Evolutionary conservation across 2,113 vertebrate species (phyloP).

Genomic region (Azemiops feae): DNA sequence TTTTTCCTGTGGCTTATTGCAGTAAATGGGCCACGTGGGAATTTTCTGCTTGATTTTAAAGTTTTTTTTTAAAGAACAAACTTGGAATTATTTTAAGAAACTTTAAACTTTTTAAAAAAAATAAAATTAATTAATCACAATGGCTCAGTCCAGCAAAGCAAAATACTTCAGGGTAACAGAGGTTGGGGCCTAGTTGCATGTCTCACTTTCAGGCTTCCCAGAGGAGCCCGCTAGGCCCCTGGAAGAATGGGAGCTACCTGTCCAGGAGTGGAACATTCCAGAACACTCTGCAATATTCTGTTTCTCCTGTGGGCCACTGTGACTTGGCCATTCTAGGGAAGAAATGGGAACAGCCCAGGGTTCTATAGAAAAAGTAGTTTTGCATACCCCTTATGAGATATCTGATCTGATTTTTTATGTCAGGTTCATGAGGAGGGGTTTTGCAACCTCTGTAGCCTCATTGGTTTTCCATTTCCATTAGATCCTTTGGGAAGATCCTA

Average conservation of each 20-base stretch:
- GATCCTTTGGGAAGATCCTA: not conserved
- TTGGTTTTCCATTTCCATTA: not conserved
- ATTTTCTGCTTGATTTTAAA: constrained; percentile 2
- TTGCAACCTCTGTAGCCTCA: not conserved
- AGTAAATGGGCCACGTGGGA: constrained; percentile 56
- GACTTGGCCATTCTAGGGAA: not conserved
- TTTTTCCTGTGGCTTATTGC: constrained; percentile 70
- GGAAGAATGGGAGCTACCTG: not conserved
- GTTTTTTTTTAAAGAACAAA: not conserved
- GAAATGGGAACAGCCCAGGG: not conserved
- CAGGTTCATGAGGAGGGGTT: not conserved
- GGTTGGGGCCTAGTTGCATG: not conserved
- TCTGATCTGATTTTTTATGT: not conserved
- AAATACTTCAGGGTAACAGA: not conserved
- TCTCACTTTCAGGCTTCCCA: not conserved
- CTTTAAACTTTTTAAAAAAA: not conserved
- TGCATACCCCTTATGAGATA: not conserved
- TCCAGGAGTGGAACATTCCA: not conserved
- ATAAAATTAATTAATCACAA: not conserved
- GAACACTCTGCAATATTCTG: not conserved
- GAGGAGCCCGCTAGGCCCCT: not conserved
- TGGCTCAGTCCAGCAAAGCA: not conserved
- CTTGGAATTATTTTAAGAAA: not conserved
- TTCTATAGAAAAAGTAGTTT: not conserved
- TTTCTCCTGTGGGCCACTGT: not conserved